Percentiles rank a stretch among this genome's conserved stretches.
Conservation (phyloP, 2,888 invertebrate species). For the Nomada fucata region DNA sequence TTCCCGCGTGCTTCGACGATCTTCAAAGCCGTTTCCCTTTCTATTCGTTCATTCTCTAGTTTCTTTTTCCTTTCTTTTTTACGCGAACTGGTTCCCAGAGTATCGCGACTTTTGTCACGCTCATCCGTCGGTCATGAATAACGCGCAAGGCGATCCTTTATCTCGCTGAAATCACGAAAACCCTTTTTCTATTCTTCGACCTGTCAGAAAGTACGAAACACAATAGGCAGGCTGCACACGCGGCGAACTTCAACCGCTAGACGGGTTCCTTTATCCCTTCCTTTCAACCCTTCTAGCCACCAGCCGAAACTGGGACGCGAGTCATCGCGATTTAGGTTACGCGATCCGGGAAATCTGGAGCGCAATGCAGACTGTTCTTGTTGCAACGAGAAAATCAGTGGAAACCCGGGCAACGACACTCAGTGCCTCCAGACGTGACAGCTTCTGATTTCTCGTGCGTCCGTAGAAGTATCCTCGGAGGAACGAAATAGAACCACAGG, state of each 20-base stretch:
- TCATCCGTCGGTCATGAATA: conserved; percentile 36
- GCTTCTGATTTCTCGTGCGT: conserved; percentile 54
- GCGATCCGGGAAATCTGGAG: background rate
- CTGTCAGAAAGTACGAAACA: conserved; percentile 48
- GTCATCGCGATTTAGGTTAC: conserved; percentile 11
- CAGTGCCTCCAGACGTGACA: conserved; percentile 31
- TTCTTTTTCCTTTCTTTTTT: background rate
- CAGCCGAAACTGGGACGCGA: conserved; percentile 36
- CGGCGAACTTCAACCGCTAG: conserved; percentile 51
- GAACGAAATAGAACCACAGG: background rate
- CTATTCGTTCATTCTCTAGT: background rate
- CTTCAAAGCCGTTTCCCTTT: background rate
- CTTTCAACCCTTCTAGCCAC: background rate
- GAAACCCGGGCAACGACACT: background rate
- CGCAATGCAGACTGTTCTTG: conserved; percentile 8
- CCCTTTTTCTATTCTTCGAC: conserved; percentile 60
- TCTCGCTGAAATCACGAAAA: conserved; percentile 55
- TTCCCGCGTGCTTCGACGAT: background rate
- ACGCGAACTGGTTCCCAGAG: conserved; percentile 46
- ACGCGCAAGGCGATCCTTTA: conserved; percentile 62
- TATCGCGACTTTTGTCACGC: conserved; percentile 5
- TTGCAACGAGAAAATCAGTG: background rate
- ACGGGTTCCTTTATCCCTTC: conserved; percentile 57
- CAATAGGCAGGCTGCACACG: conserved; percentile 57
- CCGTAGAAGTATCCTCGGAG: background rate